These are phyloP conservation scores for Pseudorhiza aurosa DNA, from an alignment of 30 jellyfish, hydroid and myxozoan species.

Conservation along the genomic window DNA sequence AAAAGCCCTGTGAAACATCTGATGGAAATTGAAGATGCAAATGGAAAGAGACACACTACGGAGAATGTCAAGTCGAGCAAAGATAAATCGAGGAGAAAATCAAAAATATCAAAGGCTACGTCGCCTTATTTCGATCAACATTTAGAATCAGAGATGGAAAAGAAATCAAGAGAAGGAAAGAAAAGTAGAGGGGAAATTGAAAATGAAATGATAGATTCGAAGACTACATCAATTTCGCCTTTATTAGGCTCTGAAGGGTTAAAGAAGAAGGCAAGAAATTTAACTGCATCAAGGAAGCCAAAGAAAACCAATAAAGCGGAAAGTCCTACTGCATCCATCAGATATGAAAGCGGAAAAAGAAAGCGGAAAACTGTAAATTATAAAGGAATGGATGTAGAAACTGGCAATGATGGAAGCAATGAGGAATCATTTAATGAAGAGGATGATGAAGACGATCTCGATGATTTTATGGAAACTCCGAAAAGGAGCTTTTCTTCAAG, in stretches of 20 bases:
- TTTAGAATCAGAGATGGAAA: not conserved
- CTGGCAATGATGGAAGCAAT: not conserved
- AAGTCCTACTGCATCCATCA: not conserved
- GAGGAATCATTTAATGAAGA: constrained; percentile 29
- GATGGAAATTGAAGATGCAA: not conserved
- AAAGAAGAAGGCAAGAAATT: not conserved
- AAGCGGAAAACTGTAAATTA: constrained; percentile 19
- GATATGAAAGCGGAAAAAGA: too few species aligned
- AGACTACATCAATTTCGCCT: not conserved
- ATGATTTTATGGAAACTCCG: constrained; percentile 25
- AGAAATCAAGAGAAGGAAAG: not conserved
- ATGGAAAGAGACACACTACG: not conserved
- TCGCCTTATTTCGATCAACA: constrained; percentile 4
- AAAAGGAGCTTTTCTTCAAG: constrained; percentile 19
- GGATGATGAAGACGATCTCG: constrained; percentile 6
- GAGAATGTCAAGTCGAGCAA: not conserved
- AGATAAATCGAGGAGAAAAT: not conserved
- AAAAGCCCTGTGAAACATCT: constrained; percentile 15
- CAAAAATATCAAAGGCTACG: not conserved
- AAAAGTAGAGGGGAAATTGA: too few species aligned
- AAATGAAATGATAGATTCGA: not conserved
- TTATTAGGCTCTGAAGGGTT: not conserved
- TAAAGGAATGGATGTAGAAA: not conserved
- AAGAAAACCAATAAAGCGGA: not conserved
- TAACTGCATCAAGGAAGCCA: not conserved